Percentiles rank a stretch among this genome's conserved stretches.
These are phyloP conservation scores for Philotrypesis tridentata DNA, from an alignment of 1,140 invertebrate genomes.

Conservation along the genomic window DNA sequence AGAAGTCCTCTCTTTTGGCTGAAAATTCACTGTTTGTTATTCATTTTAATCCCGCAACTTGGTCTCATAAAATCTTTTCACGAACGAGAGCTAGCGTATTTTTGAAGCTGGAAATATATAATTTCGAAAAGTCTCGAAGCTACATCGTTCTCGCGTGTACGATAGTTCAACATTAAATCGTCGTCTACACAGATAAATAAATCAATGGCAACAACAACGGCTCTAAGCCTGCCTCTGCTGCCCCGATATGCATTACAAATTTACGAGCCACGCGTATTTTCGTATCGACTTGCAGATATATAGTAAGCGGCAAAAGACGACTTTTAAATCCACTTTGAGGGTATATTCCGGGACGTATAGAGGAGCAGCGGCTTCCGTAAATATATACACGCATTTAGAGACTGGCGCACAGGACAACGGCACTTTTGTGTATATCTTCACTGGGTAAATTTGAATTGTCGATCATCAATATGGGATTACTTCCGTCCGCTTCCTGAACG, in stretches of 20 bases:
- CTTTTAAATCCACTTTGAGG: constrained; percentile 28
- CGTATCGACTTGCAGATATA: not conserved
- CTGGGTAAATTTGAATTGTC: constrained; percentile 9
- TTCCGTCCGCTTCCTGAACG: not conserved
- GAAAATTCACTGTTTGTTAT: not conserved
- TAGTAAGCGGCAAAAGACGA: not conserved
- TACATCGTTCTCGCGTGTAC: too few relatives aligned
- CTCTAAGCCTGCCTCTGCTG: not conserved
- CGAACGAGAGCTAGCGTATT: too few relatives aligned
- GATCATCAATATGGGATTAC: constrained; percentile 28
- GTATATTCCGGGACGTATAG: not conserved
- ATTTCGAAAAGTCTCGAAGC: too few relatives aligned
- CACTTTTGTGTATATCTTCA: not conserved
- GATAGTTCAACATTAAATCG: too few relatives aligned
- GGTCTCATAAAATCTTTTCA: too few relatives aligned
- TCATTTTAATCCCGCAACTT: not conserved
- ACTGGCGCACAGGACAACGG: not conserved
- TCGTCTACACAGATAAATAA: too few relatives aligned
- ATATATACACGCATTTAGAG: not conserved
- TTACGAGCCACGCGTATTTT: not conserved
- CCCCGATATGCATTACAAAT: not conserved
- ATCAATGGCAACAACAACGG: too few relatives aligned
- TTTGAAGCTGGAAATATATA: too few relatives aligned
- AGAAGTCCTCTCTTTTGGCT: not conserved
- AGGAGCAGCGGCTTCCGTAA: not conserved